Conservation (phyloP, 64 coral and sea anemone genomes). For the Actinia equina region DNA sequence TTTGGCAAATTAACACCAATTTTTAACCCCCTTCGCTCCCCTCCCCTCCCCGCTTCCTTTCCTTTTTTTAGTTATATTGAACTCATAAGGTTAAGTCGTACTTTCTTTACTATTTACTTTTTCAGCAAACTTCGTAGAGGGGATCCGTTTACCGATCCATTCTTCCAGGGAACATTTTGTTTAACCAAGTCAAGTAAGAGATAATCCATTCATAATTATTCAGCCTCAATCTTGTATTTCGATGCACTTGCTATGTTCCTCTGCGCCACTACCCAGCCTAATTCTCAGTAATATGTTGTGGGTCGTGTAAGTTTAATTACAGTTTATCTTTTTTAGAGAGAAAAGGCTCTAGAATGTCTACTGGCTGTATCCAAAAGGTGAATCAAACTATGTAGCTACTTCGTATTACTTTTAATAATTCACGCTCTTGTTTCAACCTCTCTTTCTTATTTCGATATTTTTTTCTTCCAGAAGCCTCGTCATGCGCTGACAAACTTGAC, state of each 20-base stretch:
- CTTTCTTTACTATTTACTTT: not conserved
- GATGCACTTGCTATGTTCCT: too few relatives aligned
- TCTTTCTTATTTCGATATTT: not conserved
- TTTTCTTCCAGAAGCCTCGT: not conserved
- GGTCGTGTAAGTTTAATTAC: not conserved
- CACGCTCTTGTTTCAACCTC: not conserved
- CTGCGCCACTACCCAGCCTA: too few relatives aligned
- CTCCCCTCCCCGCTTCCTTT: too few relatives aligned
- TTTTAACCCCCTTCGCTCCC: too few relatives aligned
- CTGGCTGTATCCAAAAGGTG: conserved; percentile 24
- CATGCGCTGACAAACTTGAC: not conserved
- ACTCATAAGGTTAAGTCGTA: not conserved
- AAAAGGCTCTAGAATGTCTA: conserved; percentile 24
- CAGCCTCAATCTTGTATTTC: too few relatives aligned
- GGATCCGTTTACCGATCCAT: conserved; percentile 23
- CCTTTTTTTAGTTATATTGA: too few relatives aligned
- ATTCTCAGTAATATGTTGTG: too few relatives aligned
- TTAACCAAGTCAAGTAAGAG: not conserved
- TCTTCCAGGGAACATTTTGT: not conserved
- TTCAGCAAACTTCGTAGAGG: conserved; percentile 17
- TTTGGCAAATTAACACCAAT: too few relatives aligned
- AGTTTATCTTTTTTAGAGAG: not conserved
- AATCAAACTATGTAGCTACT: not conserved
- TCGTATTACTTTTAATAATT: too few relatives aligned
- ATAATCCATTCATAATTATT: not conserved